Conservation (phyloP, 2,888 invertebrate genomes). For the Caradrina kadenii region DNA sequence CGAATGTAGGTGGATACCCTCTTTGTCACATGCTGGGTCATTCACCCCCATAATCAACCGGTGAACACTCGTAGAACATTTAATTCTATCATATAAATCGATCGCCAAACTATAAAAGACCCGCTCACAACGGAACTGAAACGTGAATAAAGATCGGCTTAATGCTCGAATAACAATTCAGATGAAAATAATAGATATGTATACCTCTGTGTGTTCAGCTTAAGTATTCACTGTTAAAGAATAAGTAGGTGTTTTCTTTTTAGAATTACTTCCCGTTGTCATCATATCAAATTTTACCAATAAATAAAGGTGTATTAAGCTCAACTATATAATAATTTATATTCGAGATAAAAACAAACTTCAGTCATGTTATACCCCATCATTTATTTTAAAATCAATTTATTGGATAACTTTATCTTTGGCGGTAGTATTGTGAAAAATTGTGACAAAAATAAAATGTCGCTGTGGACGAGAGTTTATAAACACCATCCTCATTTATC, state of each 20-base stretch:
- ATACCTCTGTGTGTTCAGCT: slow-evolving; percentile 3
- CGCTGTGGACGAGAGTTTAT: slow-evolving; percentile 26
- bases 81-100: slow-evolving; percentile 63
- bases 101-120: slow-evolving; percentile 51
- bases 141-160: slow-evolving; percentile 44
- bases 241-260: slow-evolving; percentile 20
- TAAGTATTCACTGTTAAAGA: slow-evolving; percentile 21
- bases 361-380: slow-evolving; percentile 22
- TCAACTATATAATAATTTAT: slow-evolving; percentile 25
- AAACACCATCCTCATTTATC: slow-evolving; percentile 42
- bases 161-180: slow-evolving; percentile 51
- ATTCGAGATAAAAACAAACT: slow-evolving; percentile 34
- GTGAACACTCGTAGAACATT: slow-evolving; percentile 52
- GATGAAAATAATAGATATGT: slow-evolving; percentile 26
- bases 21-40: slow-evolving; percentile 66
- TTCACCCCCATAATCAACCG: slow-evolving; percentile 64
- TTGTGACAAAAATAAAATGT: slow-evolving; percentile 19
- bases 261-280: slow-evolving; percentile 28
- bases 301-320: slow-evolving; percentile 21
- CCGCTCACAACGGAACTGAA: slow-evolving; percentile 54
- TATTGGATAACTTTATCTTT: slow-evolving; percentile 31
- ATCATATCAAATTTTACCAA: slow-evolving; percentile 27
- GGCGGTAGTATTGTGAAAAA: slow-evolving; percentile 8
- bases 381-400: slow-evolving; percentile 45
- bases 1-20: slow-evolving; percentile 67